Percentiles rank a stretch among this genome's conserved stretches.
phyloP scores from a whole-genome alignment of 2,888 invertebrate species.

The Callyntrura sp. region DNA sequence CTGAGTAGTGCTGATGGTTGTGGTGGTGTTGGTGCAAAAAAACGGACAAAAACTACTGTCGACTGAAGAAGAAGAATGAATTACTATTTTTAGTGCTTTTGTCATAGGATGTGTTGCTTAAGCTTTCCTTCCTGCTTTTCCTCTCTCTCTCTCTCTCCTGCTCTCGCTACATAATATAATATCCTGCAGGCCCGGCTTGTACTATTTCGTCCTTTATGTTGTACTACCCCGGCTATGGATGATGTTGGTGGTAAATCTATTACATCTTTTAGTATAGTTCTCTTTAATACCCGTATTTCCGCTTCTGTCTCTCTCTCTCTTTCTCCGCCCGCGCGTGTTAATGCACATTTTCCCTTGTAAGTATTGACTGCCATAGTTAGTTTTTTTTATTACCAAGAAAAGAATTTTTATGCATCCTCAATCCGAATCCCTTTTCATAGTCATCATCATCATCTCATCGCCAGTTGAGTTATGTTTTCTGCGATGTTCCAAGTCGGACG shows the following conservation, averaged over 20 bases:
- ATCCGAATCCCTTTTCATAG: neutral
- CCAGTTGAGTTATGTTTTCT: neutral
- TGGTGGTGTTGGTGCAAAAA: neutral
- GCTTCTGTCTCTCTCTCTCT: too few relatives aligned
- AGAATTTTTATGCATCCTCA: neutral
- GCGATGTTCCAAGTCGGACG: neutral
- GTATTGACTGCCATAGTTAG: neutral
- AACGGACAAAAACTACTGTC: neutral
- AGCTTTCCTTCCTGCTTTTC: conserved; percentile 11
- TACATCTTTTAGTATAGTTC: neutral
- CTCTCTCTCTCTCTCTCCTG: neutral
- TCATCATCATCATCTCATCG: neutral
- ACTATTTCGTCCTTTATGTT: neutral
- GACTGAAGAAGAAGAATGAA: conserved; percentile 11
- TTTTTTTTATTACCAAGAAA: neutral
- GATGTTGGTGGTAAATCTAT: too few relatives aligned
- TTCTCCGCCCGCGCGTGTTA: too few relatives aligned
- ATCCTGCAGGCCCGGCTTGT: too few relatives aligned
- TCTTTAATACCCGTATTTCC: too few relatives aligned
- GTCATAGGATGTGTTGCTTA: conserved; percentile 28
- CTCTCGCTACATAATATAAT: too few relatives aligned
- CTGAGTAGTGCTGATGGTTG: neutral
- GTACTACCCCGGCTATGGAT: too few relatives aligned
- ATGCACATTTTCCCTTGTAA: neutral
- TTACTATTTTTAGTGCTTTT: conserved; percentile 30